phyloP scores from a whole-genome alignment of 2,797 vertebrate species.

The Sebastes flavidus region DNA sequence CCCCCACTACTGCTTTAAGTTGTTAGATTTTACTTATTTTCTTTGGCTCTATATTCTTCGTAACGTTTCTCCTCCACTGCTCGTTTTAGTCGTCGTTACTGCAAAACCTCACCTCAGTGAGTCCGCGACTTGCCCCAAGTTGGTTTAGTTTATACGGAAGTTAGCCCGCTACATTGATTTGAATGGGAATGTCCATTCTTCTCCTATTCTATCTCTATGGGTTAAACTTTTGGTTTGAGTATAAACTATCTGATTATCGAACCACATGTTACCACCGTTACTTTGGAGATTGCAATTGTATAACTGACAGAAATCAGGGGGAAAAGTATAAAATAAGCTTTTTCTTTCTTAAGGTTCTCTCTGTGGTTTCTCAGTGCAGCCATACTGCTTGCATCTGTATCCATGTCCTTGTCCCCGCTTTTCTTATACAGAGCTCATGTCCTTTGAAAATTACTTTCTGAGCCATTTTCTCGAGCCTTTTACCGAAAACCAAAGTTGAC shows the following conservation, averaged over 20 bases:
- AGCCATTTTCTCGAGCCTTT: conserved; percentile 34
- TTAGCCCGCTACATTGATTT: not conserved
- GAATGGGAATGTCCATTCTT: not conserved
- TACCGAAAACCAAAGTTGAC: conserved; percentile 40
- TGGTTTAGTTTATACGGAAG: not conserved
- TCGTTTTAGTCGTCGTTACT: no score
- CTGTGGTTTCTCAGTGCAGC: not conserved
- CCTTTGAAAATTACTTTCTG: conserved; percentile 55
- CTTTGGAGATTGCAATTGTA: not conserved
- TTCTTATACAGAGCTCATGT: conserved; percentile 26
- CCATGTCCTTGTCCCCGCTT: conserved; percentile 25
- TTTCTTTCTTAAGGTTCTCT: not conserved
- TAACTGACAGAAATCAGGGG: not conserved
- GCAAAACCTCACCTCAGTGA: no score
- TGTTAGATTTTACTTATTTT: no score
- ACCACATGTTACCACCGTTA: not conserved
- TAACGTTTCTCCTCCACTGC: no score
- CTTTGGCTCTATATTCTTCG: no score
- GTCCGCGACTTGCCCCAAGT: not conserved
- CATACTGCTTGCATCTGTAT: not conserved
- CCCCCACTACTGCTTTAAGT: no score
- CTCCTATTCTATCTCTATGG: not conserved
- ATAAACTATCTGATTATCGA: not conserved
- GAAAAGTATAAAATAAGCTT: not conserved
- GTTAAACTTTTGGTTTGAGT: not conserved